Conservation (phyloP, 2,888 invertebrate genomes). For the Papilio demoleus region DNA sequence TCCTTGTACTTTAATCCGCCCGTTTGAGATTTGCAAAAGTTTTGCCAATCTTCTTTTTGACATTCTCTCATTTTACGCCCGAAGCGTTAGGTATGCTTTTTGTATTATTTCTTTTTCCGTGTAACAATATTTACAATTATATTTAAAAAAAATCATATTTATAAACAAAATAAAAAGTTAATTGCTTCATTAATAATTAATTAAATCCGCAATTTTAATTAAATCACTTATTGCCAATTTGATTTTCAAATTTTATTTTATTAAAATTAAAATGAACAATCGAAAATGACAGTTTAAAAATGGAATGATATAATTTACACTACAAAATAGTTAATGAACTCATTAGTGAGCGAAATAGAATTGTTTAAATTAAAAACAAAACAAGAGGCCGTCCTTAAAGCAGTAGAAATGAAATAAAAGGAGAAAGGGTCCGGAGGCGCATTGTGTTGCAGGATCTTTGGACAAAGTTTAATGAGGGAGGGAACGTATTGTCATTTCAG, state of each 20-base stretch:
- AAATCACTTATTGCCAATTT: background rate
- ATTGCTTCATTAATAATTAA: too few relatives aligned
- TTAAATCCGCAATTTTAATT: too few relatives aligned
- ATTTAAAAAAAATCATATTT: background rate
- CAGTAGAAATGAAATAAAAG: slow-evolving; percentile 38
- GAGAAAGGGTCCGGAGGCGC: slow-evolving; percentile 34
- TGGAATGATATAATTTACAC: background rate
- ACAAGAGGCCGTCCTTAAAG: background rate
- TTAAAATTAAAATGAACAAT: too few relatives aligned
- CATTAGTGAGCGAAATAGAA: slow-evolving; percentile 20
- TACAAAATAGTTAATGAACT: background rate
- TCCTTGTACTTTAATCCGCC: slow-evolving; percentile 35
- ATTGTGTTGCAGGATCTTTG: slow-evolving; percentile 36
- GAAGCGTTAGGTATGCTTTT: slow-evolving; percentile 7
- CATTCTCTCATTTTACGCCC: slow-evolving; percentile 7
- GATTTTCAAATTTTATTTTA: background rate
- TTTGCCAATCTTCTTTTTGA: slow-evolving; percentile 35
- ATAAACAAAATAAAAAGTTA: background rate
- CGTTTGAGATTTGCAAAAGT: slow-evolving; percentile 30
- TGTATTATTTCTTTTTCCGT: slow-evolving; percentile 7
- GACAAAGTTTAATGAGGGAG: slow-evolving; percentile 38
- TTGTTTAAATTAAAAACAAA: slow-evolving; percentile 19
- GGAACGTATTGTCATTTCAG: slow-evolving; percentile 31
- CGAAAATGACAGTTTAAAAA: too few relatives aligned
- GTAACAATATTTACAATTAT: slow-evolving; percentile 6